Conservation (phyloP, 2,888 invertebrate species). For the Elegia similella region DNA sequence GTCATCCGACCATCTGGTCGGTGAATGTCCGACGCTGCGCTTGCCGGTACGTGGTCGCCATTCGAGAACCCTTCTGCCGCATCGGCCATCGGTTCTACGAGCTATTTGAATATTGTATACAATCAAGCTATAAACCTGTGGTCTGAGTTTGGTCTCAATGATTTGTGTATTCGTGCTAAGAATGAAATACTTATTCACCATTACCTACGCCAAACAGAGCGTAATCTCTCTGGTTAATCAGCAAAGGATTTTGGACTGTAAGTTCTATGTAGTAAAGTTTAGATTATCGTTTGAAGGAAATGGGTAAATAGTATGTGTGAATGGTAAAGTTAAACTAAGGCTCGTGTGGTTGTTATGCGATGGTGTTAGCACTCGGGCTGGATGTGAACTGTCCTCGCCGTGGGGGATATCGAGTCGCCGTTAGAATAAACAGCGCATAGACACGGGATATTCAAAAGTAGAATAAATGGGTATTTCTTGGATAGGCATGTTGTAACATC, state of each 20-base stretch:
- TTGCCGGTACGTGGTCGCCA: too few relatives aligned
- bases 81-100: too few relatives aligned
- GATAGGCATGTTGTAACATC: too few relatives aligned
- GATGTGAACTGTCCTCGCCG: slow-evolving; percentile 23
- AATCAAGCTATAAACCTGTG: slow-evolving; percentile 1
- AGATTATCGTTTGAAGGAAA: neutral
- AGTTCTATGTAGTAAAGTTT: neutral
- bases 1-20: too few relatives aligned
- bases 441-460: too few relatives aligned
- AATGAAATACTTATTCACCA: slow-evolving; percentile 15
- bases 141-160: slow-evolving; percentile 5
- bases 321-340: slow-evolving; percentile 13
- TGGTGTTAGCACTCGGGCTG: slow-evolving; percentile 10
- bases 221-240: neutral
- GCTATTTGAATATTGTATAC: neutral
- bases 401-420: slow-evolving; percentile 20
- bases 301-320: slow-evolving; percentile 14
- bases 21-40: too few relatives aligned
- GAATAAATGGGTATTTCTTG: too few relatives aligned
- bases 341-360: slow-evolving; percentile 13
- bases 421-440: neutral
- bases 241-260: neutral
- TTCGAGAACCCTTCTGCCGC: too few relatives aligned
- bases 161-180: slow-evolving; percentile 17
- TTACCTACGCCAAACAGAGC: slow-evolving; percentile 15